phyloP scores from a whole-genome alignment of 1,140 invertebrate species.

The Drosophila nasuta region DNA sequence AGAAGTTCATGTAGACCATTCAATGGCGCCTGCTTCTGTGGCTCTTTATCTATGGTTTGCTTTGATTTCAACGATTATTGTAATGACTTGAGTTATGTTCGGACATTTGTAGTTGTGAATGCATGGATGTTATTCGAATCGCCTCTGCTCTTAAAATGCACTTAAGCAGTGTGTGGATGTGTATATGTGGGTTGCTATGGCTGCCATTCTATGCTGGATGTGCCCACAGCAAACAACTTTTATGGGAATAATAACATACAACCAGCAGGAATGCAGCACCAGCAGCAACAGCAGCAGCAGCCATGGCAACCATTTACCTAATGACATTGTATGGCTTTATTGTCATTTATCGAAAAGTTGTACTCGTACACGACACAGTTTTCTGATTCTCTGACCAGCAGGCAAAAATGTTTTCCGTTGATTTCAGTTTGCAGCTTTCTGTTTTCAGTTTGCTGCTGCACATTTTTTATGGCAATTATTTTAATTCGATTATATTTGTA shows the following conservation, averaged over 20 bases:
- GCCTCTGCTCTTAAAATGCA: conserved; percentile 58
- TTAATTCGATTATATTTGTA: conserved; percentile 64
- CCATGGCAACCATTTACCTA: conserved; percentile 66
- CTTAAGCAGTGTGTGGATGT: conserved; percentile 44
- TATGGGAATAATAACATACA: conserved; percentile 48
- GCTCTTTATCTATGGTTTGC: conserved; percentile 32
- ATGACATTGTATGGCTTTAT: conserved; percentile 77
- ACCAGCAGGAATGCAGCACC: conserved; percentile 6
- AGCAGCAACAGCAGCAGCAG: conserved; percentile 6
- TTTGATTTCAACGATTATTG: conserved; percentile 66
- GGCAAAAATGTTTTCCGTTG: conserved; percentile 55
- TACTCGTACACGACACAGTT: conserved; percentile 63
- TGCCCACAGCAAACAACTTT: conserved; percentile 59
- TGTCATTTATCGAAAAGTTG: conserved; percentile 78
- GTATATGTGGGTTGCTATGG: conserved; percentile 6
- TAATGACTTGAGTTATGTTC: conserved; percentile 68
- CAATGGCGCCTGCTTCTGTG: not conserved
- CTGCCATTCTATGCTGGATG: conserved; percentile 18
- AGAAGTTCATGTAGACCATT: conserved; percentile 6
- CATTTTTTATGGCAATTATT: conserved; percentile 61
- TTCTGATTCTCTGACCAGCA: conserved; percentile 22
- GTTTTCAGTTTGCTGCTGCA: conserved; percentile 13
- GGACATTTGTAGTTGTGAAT: conserved; percentile 29
- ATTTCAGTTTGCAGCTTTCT: conserved; percentile 32
- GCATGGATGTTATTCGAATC: conserved; percentile 32